Base-by-base conservation (phyloP, 2,888 invertebrate species). In the Lacanobia oleracea region DNA sequence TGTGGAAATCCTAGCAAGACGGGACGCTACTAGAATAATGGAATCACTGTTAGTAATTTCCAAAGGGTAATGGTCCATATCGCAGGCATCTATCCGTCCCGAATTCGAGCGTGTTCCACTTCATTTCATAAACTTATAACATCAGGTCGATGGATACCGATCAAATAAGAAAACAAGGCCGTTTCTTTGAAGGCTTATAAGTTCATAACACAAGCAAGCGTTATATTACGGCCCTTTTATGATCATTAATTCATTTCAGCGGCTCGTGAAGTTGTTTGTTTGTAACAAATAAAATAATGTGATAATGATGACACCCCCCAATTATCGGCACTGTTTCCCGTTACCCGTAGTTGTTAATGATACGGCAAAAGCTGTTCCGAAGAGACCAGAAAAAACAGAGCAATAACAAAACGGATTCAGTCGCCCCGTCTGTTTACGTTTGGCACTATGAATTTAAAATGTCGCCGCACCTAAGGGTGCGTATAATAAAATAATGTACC, bases 371-470 rank as follows among this genome's bases (percentile, higher is more conserved):
- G 8, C 21, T 56, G 62, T 37, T 64, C 51, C 45, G 12, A 61
- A 43, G 51, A 56, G 59, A 56, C 48, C n/a, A 10, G 50, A 48
- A 57, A 60, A 43, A n/a, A 43, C 43, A 50, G 18, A 45, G 45
- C 59, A 54, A 68, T 53, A 70, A 63, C 65, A 67, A 75, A 82
- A 72, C 56, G 27, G 27, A 66, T 54, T 67, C 63, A 57, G 14
- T 70, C 40, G 23, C 14, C 60, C 48, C 66, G 53, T 67, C 56
- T 62, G 64, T 72, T 75, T 65, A 53, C 57, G 7, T 65, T 69
- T 37, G 61, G n/a, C 56, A 67, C 61, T 56, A 53, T 62, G 66
- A 60, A 66, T 71, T 54, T 65, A 74, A 80, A 71, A 73, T 71
- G 14, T 56, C 33, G 27, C 40, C 63, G 40, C 64, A 54, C 14